Evolutionary conservation across 2,797 vertebrate genomes (phyloP), one percentile per base, ranked within the genome.

Genomic region (Ispidina lecontei): DNA sequence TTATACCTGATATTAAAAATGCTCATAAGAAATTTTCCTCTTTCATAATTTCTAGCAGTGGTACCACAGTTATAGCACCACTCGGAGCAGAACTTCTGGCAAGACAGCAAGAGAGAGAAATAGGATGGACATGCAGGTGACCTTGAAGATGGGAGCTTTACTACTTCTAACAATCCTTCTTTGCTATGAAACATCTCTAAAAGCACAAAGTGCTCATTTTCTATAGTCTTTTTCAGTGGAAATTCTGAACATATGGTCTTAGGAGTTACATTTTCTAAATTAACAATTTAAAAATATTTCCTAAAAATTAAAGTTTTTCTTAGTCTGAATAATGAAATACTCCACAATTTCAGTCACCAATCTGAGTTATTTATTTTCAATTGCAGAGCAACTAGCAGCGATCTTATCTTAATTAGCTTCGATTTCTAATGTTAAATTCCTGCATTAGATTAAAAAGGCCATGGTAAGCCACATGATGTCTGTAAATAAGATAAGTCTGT

Each of bases 401-500:
- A 69, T 95, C 54, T 94, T 95, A 87, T 60, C 83, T 72, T 95
- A 89, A 96, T 93, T 77, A 95, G 41, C 55, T 97, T 87, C 5
- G 9, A 93, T 95, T 97, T 92, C 89, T 95, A 76, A 82, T 41
- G 65, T 67, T 94, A 91, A 94, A 85, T 65, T 90, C 68, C 49
- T 77, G 33, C 54, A 94, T 93, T 81, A 89, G 52, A 84, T 93
- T 95, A 49, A 93, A 94, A 93, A 92, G 68, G 75, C 54, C 78
- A 75, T 7, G 22, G 52, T 43, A 84, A 92, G 69, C 44, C 76
- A 89, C 69, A 90, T 85, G 75, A 35, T 76, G 63, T 79, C 83
- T 92, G 83, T 92, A 95, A 96, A 94, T 55, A 89, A 87, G 35
- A 93, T 79, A 65, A 78, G 54, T 83, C 52, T 92, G 82, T 91